These are phyloP conservation scores for Kryphioiulus occultus DNA, from an alignment of 2,888 invertebrate species.

Conservation along the genomic window DNA sequence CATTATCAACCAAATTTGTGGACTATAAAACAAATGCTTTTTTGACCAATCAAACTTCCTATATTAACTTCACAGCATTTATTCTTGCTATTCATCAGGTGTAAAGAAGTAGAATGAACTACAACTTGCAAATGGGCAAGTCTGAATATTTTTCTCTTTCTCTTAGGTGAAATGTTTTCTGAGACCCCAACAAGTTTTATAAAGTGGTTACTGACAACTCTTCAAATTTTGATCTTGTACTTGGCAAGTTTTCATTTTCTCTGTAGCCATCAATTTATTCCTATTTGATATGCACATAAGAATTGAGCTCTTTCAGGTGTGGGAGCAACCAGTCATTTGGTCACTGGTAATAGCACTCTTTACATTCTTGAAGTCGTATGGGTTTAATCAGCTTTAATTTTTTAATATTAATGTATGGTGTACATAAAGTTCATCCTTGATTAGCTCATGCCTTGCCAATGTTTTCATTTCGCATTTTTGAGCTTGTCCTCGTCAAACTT, in stretches of 20 bases:
- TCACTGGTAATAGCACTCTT: background rate
- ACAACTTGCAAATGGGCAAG: background rate
- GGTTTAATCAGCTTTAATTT: background rate
- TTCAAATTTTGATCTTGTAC: background rate
- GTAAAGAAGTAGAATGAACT: background rate
- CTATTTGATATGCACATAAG: background rate
- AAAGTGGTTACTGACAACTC: background rate
- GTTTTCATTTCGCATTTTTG: background rate
- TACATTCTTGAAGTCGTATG: background rate
- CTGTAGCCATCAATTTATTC: background rate
- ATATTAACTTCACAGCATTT: background rate
- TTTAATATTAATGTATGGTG: slow-evolving; percentile 9
- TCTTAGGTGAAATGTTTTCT: slow-evolving; percentile 9
- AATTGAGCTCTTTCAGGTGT: background rate
- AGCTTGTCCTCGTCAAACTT: slow-evolving; percentile 26
- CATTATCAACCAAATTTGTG: slow-evolving; percentile 2
- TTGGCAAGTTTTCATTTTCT: background rate
- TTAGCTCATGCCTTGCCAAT: background rate
- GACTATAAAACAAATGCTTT: background rate
- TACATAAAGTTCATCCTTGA: slow-evolving; percentile 29
- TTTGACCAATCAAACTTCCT: slow-evolving; percentile 26
- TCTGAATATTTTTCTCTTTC: slow-evolving; percentile 11
- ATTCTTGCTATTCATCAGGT: slow-evolving; percentile 29
- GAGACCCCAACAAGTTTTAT: slow-evolving; percentile 11
- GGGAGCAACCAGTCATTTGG: background rate